Percentiles rank a stretch among this genome's conserved stretches.
Evolutionary conservation across 2,113 vertebrate species (phyloP).

Genomic region (Sylvia atricapilla): DNA sequence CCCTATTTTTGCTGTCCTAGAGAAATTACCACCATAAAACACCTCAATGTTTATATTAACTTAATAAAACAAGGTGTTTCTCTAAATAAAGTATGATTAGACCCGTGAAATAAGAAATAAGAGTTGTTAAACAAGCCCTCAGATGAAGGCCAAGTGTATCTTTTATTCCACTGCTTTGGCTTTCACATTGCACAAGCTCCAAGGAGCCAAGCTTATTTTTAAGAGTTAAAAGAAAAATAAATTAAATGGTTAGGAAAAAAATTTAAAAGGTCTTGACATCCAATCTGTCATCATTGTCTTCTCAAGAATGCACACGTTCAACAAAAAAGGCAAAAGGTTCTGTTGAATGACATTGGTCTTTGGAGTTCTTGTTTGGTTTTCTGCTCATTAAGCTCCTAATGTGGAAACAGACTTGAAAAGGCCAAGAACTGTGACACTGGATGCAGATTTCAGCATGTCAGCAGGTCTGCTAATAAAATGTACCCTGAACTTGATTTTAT

Average conservation of each 20-base stretch:
- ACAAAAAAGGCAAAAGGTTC: background rate
- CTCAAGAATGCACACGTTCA: conserved; percentile 44
- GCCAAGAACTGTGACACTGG: background rate
- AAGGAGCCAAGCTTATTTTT: conserved; percentile 43
- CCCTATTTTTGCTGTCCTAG: background rate
- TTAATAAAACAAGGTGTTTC: background rate
- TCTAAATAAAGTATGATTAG: background rate
- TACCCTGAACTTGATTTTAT: background rate
- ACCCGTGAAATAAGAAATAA: background rate
- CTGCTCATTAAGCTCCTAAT: conserved; percentile 6
- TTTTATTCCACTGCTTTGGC: background rate
- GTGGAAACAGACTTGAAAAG: conserved; percentile 7
- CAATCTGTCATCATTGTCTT: conserved; percentile 68
- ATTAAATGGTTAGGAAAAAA: conserved; percentile 10
- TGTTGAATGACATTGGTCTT: conserved; percentile 48
- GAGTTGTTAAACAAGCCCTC: background rate
- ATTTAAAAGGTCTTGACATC: conserved; percentile 50
- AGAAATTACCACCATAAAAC: background rate
- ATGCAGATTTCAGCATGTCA: background rate
- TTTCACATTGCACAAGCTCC: background rate
- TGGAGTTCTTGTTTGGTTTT: conserved; percentile 25
- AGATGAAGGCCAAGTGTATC: background rate
- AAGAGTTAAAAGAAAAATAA: background rate
- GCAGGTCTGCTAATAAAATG: background rate
- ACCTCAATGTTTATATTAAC: background rate